Evolutionary conservation across 2,888 invertebrate genomes (phyloP).

Genomic region (Mesochorus sp.): DNA sequence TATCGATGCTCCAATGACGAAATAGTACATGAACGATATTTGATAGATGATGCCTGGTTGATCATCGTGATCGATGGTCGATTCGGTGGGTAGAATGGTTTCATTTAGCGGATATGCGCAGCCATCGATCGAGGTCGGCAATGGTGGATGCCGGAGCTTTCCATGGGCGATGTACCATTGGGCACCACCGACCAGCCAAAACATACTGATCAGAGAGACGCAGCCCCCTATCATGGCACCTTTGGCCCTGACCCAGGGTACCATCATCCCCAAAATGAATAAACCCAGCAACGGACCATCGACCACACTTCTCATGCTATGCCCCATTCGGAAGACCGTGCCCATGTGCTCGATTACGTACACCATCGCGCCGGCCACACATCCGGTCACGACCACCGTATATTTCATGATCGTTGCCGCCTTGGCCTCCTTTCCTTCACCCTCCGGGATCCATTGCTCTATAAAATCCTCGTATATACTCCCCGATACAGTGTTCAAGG

Average conservation of each 20-base stretch:
- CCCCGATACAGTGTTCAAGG: conserved; percentile 86
- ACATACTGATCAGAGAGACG: conserved; percentile 69
- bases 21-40: conserved; percentile 88
- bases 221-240: conserved; percentile 84
- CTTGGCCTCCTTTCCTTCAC: conserved; percentile 82
- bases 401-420: conserved; percentile 86
- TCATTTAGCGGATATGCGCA: conserved; percentile 69
- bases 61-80: conserved; percentile 60
- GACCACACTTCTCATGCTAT: conserved; percentile 86
- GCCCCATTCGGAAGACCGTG: conserved; percentile 86
- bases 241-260: conserved; percentile 86
- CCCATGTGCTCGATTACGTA: conserved; percentile 86
- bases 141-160: conserved; percentile 59
- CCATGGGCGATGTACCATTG: conserved; percentile 71
- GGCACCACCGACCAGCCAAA: conserved; percentile 73
- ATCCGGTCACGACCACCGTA: conserved; percentile 83
- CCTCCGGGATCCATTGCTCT: conserved; percentile 83
- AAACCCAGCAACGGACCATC: conserved; percentile 88
- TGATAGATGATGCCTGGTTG: conserved; percentile 84
- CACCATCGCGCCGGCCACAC: conserved; percentile 83
- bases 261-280: conserved; percentile 87
- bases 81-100: conserved; percentile 47
- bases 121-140: conserved; percentile 69
- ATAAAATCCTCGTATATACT: conserved; percentile 87
- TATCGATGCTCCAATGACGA: conserved; percentile 85